Percentiles rank a stretch among this genome's conserved stretches.
Conservation (phyloP, 1,140 invertebrate genomes). For the Cydia pomonella region DNA sequence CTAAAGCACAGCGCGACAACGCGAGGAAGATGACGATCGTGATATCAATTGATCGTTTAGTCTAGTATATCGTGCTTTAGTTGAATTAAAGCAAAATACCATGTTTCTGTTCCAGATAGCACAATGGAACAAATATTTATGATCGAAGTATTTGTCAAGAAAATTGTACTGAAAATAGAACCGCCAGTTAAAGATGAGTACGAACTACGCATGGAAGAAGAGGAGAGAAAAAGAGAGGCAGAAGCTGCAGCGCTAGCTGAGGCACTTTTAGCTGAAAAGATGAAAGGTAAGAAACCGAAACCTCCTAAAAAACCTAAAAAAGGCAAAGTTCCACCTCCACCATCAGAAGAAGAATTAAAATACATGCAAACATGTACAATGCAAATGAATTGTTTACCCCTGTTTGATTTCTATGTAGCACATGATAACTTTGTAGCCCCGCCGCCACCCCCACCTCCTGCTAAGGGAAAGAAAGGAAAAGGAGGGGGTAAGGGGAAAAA, state of each 20-base stretch:
- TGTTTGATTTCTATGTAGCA: conserved; percentile 74
- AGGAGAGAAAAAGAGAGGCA: conserved; percentile 61
- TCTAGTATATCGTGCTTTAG: too few relatives aligned
- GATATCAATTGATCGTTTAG: too few relatives aligned
- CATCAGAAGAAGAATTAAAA: conserved; percentile 76
- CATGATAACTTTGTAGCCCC: conserved; percentile 74
- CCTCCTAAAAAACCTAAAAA: conserved; percentile 48
- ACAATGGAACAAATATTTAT: conserved; percentile 76
- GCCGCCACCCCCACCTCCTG: conserved; percentile 61
- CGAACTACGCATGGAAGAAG: conserved; percentile 65
- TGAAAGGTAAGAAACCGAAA: conserved; percentile 56
- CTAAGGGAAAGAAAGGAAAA: conserved; percentile 50
- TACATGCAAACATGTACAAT: conserved; percentile 73
- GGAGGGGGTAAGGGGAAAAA: conserved; percentile 42
- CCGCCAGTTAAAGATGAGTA: conserved; percentile 72
- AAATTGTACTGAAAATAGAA: conserved; percentile 70
- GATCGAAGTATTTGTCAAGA: conserved; percentile 75
- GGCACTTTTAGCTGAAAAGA: conserved; percentile 54
- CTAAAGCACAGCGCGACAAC: too few relatives aligned
- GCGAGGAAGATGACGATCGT: too few relatives aligned
- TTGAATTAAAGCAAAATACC: too few relatives aligned
- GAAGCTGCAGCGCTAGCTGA: conserved; percentile 65
- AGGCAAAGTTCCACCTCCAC: conserved; percentile 65
- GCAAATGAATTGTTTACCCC: conserved; percentile 70
- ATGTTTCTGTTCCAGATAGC: conserved; percentile 29